Percentiles rank a stretch among this genome's conserved stretches.
phyloP scores from a whole-genome alignment of 2,888 invertebrate genomes.

The Campoplex capitator region DNA sequence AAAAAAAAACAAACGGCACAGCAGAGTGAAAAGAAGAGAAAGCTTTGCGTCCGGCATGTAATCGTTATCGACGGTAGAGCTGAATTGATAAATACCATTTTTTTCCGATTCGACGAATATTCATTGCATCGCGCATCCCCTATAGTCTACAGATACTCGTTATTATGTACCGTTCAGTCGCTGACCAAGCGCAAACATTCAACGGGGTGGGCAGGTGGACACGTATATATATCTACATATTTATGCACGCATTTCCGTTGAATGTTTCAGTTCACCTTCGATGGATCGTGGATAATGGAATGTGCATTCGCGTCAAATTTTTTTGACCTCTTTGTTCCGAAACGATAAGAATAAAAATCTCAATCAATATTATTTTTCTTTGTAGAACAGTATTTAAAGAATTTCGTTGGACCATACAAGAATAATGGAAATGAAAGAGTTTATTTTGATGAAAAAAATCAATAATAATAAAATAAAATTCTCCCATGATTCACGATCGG shows the following conservation, averaged over 20 bases:
- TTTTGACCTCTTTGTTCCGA: not conserved
- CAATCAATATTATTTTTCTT: not conserved
- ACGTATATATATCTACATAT: not conserved
- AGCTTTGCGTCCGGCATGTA: not conserved
- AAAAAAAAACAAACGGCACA: not conserved
- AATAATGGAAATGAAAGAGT: not conserved
- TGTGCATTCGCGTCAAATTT: not conserved
- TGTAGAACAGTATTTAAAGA: not conserved
- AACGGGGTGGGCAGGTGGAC: not conserved
- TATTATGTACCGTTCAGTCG: constrained; percentile 21
- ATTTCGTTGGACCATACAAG: too few relatives aligned
- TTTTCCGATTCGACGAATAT: constrained; percentile 23
- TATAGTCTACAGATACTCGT: constrained; percentile 19
- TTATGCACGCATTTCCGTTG: not conserved
- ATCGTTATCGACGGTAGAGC: constrained; percentile 9
- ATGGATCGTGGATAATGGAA: not conserved
- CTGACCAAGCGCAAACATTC: constrained; percentile 20
- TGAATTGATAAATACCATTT: constrained; percentile 14
- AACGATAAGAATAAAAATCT: not conserved
- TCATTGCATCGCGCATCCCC: not conserved
- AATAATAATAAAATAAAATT: not conserved
- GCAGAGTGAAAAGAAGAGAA: not conserved
- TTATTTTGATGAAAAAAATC: not conserved
- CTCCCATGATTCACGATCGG: not conserved
- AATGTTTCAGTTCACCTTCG: not conserved